Percentiles rank a stretch among this genome's conserved stretches.
Conservation (phyloP, 2,113 vertebrate species). For the Chloebia gouldiae region DNA sequence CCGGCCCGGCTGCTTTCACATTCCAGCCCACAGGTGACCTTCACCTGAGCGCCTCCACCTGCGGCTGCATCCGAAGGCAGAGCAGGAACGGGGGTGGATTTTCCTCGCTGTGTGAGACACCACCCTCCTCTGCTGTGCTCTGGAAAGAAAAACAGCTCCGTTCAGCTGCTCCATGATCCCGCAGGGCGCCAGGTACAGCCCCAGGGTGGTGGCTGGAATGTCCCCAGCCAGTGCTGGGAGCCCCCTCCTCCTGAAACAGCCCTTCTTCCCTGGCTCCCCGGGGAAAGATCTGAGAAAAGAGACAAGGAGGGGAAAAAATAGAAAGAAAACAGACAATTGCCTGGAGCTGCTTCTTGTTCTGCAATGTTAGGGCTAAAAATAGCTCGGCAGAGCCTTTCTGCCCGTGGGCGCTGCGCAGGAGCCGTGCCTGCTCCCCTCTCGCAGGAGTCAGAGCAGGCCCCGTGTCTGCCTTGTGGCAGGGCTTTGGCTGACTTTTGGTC, state of each 20-base stretch:
- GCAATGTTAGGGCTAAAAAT: slow-evolving; percentile 15
- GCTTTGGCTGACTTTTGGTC: slow-evolving; percentile 5
- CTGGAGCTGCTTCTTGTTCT: slow-evolving; percentile 49
- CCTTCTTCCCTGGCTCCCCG: neutral
- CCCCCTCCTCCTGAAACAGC: neutral
- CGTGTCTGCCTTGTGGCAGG: neutral
- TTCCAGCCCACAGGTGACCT: neutral
- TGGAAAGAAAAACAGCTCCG: fast-evolving
- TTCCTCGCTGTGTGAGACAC: neutral
- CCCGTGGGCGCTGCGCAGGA: neutral
- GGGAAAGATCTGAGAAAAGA: neutral
- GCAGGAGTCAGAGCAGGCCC: neutral
- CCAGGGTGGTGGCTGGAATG: fast-evolving
- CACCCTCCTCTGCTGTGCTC: neutral
- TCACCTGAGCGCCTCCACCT: neutral
- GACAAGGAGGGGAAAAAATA: neutral
- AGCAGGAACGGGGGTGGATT: neutral
- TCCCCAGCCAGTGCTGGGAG: neutral
- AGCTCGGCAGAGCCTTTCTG: slow-evolving; percentile 7
- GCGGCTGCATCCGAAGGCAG: neutral
- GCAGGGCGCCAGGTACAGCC: fast-evolving
- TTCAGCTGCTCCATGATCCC: fast-evolving
- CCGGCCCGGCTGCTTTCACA: fast-evolving
- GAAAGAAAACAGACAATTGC: slow-evolving; percentile 25
- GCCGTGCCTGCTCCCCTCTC: neutral